Conservation (phyloP, 1,140 invertebrate genomes). For the Drosophila nikananu region DNA sequence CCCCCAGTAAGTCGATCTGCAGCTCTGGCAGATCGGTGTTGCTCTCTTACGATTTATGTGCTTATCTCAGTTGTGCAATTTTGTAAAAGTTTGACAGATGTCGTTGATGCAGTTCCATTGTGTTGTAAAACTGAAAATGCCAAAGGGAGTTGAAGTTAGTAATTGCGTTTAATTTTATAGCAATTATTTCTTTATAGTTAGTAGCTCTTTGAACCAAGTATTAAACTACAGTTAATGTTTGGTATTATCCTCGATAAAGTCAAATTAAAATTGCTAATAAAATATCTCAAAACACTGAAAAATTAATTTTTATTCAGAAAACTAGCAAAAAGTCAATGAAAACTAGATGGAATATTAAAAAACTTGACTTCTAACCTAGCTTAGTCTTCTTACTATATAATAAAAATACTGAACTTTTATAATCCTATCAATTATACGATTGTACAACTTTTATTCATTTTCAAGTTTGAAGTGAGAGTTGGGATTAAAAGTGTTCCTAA, state of each 20-base stretch:
- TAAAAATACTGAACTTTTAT: neutral
- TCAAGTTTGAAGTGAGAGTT: neutral
- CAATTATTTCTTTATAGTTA: neutral
- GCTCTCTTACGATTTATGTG: slow-evolving; percentile 1
- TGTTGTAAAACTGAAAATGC: slow-evolving; percentile 58
- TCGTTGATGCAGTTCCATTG: slow-evolving; percentile 84
- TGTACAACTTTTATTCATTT: neutral
- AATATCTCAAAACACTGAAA: neutral
- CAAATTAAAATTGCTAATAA: neutral
- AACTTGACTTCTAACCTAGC: neutral
- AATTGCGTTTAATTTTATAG: neutral
- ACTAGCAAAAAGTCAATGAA: neutral
- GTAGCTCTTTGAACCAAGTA: too few relatives aligned
- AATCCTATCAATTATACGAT: neutral
- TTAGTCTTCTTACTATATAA: neutral
- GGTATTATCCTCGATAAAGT: neutral
- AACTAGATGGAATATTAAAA: neutral
- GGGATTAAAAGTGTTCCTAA: neutral
- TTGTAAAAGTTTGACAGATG: slow-evolving; percentile 84
- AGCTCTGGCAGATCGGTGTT: neutral
- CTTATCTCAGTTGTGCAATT: slow-evolving; percentile 61
- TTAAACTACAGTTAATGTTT: too few relatives aligned
- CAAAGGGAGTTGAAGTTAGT: neutral
- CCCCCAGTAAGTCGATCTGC: neutral
- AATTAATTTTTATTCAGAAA: too few relatives aligned